These are phyloP conservation scores for Porites divaricata DNA, from an alignment of 92 coral and sea anemone species.

Conservation along the genomic window DNA sequence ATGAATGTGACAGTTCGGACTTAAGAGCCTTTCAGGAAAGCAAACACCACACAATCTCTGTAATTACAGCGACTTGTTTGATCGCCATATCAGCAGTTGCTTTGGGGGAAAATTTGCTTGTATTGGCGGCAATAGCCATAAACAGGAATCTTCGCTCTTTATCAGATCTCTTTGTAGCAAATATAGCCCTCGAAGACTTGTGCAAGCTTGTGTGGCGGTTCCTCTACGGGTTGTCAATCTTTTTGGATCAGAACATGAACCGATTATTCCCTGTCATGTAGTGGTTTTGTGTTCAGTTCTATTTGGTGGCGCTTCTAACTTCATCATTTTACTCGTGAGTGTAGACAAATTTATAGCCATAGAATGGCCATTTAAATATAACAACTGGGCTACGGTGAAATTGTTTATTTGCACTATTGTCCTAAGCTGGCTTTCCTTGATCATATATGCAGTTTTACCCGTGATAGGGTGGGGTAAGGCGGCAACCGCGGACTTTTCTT, in stretches of 20 bases:
- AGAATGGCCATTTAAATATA: conserved; percentile 49
- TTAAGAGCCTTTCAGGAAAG: neutral
- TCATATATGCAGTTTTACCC: conserved; percentile 37
- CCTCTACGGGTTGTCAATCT: conserved; percentile 48
- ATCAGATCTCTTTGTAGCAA: conserved; percentile 39
- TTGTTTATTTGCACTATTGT: neutral
- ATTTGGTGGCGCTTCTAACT: conserved; percentile 53
- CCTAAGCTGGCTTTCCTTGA: conserved; percentile 20
- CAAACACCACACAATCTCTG: conserved; percentile 10
- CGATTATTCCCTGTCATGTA: conserved; percentile 10
- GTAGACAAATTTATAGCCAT: conserved; percentile 47
- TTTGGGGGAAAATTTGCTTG: conserved; percentile 35
- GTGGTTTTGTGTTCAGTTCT: conserved; percentile 36
- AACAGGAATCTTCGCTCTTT: conserved; percentile 35
- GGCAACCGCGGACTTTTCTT: neutral
- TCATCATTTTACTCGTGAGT: conserved; percentile 35
- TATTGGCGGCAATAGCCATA: conserved; percentile 12
- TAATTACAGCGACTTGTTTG: conserved; percentile 17
- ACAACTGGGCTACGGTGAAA: conserved; percentile 7
- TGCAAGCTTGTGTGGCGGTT: conserved; percentile 40
- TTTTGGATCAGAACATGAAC: neutral
- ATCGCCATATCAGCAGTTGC: conserved; percentile 13
- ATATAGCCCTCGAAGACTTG: conserved; percentile 60
- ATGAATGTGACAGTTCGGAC: conserved; percentile 6
- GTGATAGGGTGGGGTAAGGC: conserved; percentile 34